Evolutionary conservation across 2,888 invertebrate species (phyloP).

Genomic region (Eulithis prunata): DNA sequence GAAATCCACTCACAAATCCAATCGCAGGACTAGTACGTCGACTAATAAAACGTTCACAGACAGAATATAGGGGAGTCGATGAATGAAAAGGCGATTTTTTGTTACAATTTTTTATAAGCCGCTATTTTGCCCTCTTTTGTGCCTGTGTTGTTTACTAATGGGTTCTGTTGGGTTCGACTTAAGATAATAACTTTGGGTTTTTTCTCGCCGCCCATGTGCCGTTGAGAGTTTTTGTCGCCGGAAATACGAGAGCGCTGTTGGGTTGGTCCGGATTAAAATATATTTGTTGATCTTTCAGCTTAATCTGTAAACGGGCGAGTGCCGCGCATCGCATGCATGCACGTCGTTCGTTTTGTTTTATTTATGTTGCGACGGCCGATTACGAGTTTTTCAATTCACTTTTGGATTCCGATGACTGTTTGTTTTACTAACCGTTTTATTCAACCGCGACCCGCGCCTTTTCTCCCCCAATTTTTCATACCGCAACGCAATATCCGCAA

Average conservation of each 20-base stretch:
- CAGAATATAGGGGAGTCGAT: slow-evolving; percentile 73
- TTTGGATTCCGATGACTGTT: slow-evolving; percentile 51
- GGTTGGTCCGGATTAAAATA: slow-evolving; percentile 78
- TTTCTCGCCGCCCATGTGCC: slow-evolving; percentile 80
- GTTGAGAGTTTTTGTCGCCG: slow-evolving; percentile 76
- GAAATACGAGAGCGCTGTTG: slow-evolving; percentile 79
- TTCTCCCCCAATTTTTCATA: slow-evolving; percentile 63
- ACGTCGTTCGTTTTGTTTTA: slow-evolving; percentile 56
- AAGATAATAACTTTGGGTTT: slow-evolving; percentile 82
- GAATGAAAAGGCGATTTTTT: slow-evolving; percentile 83
- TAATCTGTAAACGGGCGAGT: slow-evolving; percentile 68
- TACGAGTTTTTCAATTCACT: slow-evolving; percentile 60
- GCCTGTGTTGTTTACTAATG: slow-evolving; percentile 84
- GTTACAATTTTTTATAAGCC: slow-evolving; percentile 78
- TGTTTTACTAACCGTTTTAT: slow-evolving; percentile 61
- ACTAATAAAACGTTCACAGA: slow-evolving; percentile 80
- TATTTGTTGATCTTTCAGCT: slow-evolving; percentile 80
- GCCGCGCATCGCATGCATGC: slow-evolving; percentile 52
- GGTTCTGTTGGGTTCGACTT: slow-evolving; percentile 83
- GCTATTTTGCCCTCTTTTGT: slow-evolving; percentile 82
- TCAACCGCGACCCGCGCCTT: slow-evolving; percentile 36
- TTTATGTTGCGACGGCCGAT: slow-evolving; percentile 52
- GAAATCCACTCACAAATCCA: slow-evolving; percentile 50
- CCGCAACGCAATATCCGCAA: slow-evolving; percentile 67
- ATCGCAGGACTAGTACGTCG: slow-evolving; percentile 69